A percentile compares a stretch with the other conserved stretches of the same genome.
These are phyloP conservation scores for Manis javanica DNA, from an alignment of 2,797 vertebrate species.

Conservation along the genomic window DNA sequence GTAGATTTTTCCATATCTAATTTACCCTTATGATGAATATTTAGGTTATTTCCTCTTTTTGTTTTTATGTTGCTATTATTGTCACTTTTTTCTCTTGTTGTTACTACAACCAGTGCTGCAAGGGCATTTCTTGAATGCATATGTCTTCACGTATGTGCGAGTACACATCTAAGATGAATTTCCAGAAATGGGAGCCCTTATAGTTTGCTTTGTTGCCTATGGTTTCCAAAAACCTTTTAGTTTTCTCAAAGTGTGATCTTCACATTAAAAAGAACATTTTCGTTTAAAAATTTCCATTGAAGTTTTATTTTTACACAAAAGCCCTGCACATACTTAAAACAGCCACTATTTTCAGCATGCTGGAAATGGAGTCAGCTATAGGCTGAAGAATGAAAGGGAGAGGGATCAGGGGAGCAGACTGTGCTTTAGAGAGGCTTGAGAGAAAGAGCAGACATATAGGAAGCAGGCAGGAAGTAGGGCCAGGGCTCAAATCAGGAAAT, in stretches of 20 bases:
- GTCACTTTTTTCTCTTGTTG: neutral
- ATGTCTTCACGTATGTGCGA: neutral
- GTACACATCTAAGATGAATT: neutral
- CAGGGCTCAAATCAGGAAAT: neutral
- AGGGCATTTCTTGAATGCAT: neutral
- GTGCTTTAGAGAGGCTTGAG: neutral
- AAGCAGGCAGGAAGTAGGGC: neutral
- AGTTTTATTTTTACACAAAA: neutral
- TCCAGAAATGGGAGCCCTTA: neutral
- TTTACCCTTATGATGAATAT: neutral
- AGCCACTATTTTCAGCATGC: neutral
- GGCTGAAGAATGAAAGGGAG: neutral
- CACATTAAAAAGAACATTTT: neutral
- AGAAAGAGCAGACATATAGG: neutral
- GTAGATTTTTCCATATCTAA: neutral
- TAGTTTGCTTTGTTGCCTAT: neutral
- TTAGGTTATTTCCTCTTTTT: slow-evolving; percentile 37
- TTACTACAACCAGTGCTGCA: neutral
- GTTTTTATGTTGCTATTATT: neutral
- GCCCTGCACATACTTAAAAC: neutral
- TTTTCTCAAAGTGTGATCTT: neutral
- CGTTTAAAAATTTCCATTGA: neutral
- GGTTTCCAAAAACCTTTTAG: neutral
- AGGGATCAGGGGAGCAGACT: neutral
- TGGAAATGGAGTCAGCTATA: neutral